These are phyloP conservation scores for Plusia festucae DNA, from an alignment of 2,888 invertebrate genomes.

Conservation along the genomic window DNA sequence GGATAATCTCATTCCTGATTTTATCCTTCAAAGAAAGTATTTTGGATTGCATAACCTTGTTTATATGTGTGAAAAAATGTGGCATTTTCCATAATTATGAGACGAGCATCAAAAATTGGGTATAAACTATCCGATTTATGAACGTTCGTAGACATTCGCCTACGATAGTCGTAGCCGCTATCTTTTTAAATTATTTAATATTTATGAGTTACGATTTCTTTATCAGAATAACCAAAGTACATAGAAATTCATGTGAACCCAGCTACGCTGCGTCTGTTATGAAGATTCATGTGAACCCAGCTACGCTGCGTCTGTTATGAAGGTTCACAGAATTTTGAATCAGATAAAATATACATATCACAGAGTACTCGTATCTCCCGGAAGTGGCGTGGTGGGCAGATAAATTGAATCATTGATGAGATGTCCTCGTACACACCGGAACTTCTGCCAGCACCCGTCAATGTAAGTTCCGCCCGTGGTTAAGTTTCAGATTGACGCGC, in stretches of 20 bases:
- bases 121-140: conserved; percentile 5
- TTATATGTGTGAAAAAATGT: neutral
- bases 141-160: conserved; percentile 12
- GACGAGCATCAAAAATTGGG: neutral
- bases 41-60: neutral
- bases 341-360: conserved; percentile 47
- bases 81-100: neutral
- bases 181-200: neutral
- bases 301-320: conserved; percentile 26
- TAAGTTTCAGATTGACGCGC: conserved; percentile 62
- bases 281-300: conserved; percentile 27
- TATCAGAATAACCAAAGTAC: neutral
- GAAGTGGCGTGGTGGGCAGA: conserved; percentile 55
- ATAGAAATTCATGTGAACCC: neutral
- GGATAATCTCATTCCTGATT: too few relatives aligned
- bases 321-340: conserved; percentile 37
- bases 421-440: conserved; percentile 57
- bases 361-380: conserved; percentile 41
- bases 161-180: conserved; percentile 20
- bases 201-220: neutral
- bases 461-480: conserved; percentile 57
- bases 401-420: conserved; percentile 74
- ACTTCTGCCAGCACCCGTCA: conserved; percentile 54
- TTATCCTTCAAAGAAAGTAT: too few relatives aligned
- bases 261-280: conserved; percentile 20